Base-by-base conservation (phyloP, 53 echinoderm and acorn worm species). In the Henricia sp. region DNA sequence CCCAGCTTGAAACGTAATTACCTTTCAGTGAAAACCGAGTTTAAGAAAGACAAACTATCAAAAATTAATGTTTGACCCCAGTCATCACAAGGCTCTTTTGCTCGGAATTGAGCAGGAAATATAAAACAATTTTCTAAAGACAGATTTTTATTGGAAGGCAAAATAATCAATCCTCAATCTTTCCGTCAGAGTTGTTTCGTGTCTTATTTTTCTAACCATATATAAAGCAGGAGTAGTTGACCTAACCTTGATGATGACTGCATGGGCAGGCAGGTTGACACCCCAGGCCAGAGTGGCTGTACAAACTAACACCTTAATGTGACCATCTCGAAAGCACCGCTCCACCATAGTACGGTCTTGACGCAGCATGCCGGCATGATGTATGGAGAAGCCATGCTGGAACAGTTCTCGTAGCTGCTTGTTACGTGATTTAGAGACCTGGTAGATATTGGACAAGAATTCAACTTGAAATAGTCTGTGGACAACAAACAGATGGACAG, bases 281-380 rank as follows among this genome's bases (percentile, higher is more conserved):
- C 97, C 97, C 97, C 97, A 96, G 19, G 97, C 97, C 72, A 96
- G 82, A 1, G 97, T 96, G 37, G 97, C 97, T 1, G 97, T 96
- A 41, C 90, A 96, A 17, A 85, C 87, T 50, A 96, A 51, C 8
- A 88, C 96, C 70, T 92, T 96, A 43, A 96, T 71, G 71, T 93
- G 91, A 9, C 96, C 96, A 1, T 91, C 93, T 24, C 90, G 51
- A 83, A 96, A 96, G 25, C 80, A 82, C 25, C 90, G 53, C 69
- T 96, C 96, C 35, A 96, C 96, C 85, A 96, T 73, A 20, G 76
- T 94, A 19, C 96, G 85, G 57, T 96, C 96, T 70, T 96, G 96
- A 9, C 96, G 57, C 32, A 96, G 82, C 96, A 96, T 96, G 16
- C 96, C 96, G 13, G 96, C 96, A 46, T 96, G 96, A 46, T 96